Base-by-base conservation (phyloP, 2,797 vertebrate species). In the Urocyon cinereoargenteus region DNA sequence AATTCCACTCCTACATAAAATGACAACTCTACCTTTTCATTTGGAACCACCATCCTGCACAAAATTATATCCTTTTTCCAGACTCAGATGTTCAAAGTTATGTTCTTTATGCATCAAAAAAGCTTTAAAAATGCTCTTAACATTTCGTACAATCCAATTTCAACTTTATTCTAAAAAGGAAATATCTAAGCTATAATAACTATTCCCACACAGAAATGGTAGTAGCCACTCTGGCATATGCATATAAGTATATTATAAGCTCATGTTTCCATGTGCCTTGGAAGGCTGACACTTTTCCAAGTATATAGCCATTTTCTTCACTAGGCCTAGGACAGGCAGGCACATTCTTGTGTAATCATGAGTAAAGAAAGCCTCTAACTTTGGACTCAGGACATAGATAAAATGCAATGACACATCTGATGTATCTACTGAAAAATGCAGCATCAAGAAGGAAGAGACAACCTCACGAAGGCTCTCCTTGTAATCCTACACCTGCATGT, bases 61-160 rank as follows among this genome's bases (percentile, higher is more conserved):
- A 90, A 89, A 97, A 96, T 92, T 84, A 57, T 40, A 87, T 73
- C 59, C 51, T 90, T 85, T 82, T 68, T n/a, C 49, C 31, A 91
- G 70, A 96, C 34, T 86, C 88, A 86, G 31, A 34, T 19, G 6
- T 86, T 90, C 86, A 82, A 75, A 86, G 55, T 95, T 34, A 64
- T 34, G n/a, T 88, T 91, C 90, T 83, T 92, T 53, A 85, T 51
- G 61, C 31, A 49, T 93, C n/a, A 94, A 28, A 86, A 81, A 93
- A 64, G 12, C 59, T 96, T 82, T 73, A 28, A 94, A 93, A 96
- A 77, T 49, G 24, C 21, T 92, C 22, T 75, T 86, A 90, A 61
- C 45, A 53, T 92, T 96, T 85, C 49, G 2, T 91, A 53, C 31
- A 79, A 49, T 70, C 7, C 31, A 90, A 45, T 31, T 77, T 88